phyloP scores from a whole-genome alignment of 2,113 vertebrate species.

The Sardina pilchardus region DNA sequence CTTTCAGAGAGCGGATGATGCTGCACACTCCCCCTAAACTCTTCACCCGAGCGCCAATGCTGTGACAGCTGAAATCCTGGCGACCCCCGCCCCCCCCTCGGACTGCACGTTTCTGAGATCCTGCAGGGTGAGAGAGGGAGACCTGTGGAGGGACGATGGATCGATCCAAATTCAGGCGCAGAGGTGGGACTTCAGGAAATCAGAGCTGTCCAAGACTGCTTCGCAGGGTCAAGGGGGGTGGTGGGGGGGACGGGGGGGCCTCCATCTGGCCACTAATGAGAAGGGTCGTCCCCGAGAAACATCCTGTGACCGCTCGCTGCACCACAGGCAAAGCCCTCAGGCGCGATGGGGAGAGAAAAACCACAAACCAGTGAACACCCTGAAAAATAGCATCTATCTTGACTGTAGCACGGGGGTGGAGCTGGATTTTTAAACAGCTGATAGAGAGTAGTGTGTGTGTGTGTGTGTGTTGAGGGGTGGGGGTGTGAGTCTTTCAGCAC shows the following conservation, averaged over 20 bases:
- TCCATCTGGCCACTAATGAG: not conserved
- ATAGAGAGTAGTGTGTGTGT: not conserved
- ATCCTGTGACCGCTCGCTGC: not conserved
- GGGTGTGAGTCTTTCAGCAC: constrained; percentile 31
- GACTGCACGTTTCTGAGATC: not conserved
- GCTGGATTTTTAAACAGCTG: not conserved
- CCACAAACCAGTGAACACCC: not conserved
- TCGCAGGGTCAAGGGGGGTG: not conserved
- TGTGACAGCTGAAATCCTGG: constrained; percentile 10
- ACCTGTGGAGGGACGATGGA: not conserved
- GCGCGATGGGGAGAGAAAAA: not conserved
- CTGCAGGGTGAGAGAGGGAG: not conserved
- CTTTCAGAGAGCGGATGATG: not conserved
- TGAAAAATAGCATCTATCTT: not conserved
- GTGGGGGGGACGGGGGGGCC: too few species aligned
- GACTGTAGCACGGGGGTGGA: not conserved
- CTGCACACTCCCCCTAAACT: not conserved
- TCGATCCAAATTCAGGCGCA: not conserved
- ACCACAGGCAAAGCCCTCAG: too few species aligned
- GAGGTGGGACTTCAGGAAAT: not conserved
- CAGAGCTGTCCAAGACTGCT: not conserved
- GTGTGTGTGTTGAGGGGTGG: not conserved
- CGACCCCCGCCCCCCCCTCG: not conserved
- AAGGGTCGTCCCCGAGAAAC: not conserved
- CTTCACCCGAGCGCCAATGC: not conserved